Conservation (phyloP, 2,888 invertebrate species). For the Antheraea yamamai region DNA sequence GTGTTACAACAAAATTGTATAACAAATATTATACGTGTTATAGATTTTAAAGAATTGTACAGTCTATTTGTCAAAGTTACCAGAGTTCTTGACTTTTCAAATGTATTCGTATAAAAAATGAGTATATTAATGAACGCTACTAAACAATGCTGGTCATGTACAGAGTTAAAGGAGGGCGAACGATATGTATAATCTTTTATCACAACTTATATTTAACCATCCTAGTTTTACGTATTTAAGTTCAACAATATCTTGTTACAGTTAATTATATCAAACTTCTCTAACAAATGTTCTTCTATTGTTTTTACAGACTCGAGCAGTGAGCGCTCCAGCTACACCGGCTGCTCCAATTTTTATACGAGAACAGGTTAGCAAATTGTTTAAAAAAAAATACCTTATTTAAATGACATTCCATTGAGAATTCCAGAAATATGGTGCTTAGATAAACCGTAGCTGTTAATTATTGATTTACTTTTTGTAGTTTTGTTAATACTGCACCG, state of each 20-base stretch:
- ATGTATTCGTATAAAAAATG: not conserved
- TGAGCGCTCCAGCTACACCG: constrained; percentile 76
- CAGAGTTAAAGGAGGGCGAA: not conserved
- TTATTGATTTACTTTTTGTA: not conserved
- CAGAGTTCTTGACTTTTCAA: not conserved
- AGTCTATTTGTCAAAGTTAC: not conserved
- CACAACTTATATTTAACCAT: not conserved
- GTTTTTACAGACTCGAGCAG: constrained; percentile 76
- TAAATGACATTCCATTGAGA: too few species aligned
- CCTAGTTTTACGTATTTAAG: not conserved
- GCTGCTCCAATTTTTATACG: constrained; percentile 59
- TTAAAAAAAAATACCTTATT: constrained; percentile 22
- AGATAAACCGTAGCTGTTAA: not conserved
- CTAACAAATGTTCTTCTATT: not conserved
- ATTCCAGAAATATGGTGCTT: not conserved
- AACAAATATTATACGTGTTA: too few species aligned
- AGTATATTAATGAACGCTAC: not conserved
- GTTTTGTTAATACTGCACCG: not conserved
- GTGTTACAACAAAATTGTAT: too few species aligned
- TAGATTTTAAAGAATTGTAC: too few species aligned
- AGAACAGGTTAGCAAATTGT: constrained; percentile 57
- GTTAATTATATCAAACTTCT: not conserved
- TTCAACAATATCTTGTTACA: constrained; percentile 37
- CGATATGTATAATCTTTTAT: not conserved
- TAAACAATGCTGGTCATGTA: not conserved